Base-by-base conservation (phyloP, 1,140 invertebrate species). In the Onthophagus taurus region DNA sequence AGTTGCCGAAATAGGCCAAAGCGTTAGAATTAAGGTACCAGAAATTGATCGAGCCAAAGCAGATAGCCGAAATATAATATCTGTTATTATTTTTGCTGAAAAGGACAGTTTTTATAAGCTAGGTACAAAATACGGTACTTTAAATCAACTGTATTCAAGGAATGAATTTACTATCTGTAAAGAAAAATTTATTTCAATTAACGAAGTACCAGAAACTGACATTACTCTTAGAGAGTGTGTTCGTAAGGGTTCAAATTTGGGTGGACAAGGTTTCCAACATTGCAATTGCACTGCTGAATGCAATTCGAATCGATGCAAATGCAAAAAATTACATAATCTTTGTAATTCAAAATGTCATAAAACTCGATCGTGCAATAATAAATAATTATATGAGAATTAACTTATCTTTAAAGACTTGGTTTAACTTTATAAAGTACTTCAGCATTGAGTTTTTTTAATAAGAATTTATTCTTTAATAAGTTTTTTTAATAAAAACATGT, bases 261-360 rank as follows among this genome's bases (percentile, higher is more conserved):
- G 46, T 16, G 47, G 48, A 37, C 48, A 50, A 55, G 53, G 53
- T 18, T 53, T 51, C 44, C 44, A 47, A 34, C 45, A 45, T 19
- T 53, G 51, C 41, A 42, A 46, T 35, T 53, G 53, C 33, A 53
- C 26, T 38, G 11, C 18, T 11, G 43, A 48, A 34, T 56, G 50
- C 44, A 47, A 31, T 38, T 48, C 49, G 19, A 51, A 49, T 11
- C 42, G 42, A 38, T 56, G 54, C 45, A 49, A 47, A 24, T 56
- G 50, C 37, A 49, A 47, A 12, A 44, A 44, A 21, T 17, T 14
- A 38, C 19, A 45, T 9, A 16, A 20, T 8, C 33, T 49, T 31
- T 55, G 49, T 39, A 55, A 48, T 36, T 56, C 47, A 20, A 56
- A 52, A 43, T 51, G 47, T 44, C 51, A 51, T 39, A 38, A 50